These are phyloP conservation scores for Pachliopta kotzebuea DNA, from an alignment of 2,888 invertebrate genomes.

Conservation along the genomic window DNA sequence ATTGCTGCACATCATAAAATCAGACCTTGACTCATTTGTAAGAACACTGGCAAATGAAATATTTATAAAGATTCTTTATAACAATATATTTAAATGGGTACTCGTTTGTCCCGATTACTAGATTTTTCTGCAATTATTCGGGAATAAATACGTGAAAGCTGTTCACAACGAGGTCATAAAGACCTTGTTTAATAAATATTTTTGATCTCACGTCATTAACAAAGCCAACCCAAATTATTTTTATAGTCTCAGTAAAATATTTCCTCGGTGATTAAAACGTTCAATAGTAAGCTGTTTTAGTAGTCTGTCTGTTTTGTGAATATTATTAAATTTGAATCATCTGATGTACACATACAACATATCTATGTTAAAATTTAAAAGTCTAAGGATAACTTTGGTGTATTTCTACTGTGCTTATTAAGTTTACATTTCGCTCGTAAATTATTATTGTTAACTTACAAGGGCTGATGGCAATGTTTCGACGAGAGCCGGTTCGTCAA, in stretches of 20 bases:
- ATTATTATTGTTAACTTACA: conserved; percentile 51
- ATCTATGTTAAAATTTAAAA: no score
- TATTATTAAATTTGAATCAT: no score
- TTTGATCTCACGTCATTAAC: not conserved
- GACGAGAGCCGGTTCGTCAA: conserved; percentile 63
- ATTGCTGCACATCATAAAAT: conserved; percentile 20
- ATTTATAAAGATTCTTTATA: conserved; percentile 10
- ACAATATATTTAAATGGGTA: not conserved
- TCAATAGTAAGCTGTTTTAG: no score
- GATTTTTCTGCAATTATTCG: not conserved
- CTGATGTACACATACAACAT: no score
- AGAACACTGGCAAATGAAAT: conserved; percentile 7
- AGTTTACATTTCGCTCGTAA: not conserved
- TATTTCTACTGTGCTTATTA: no score
- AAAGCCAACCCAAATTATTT: not conserved
- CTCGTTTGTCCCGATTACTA: not conserved
- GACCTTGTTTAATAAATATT: conserved; percentile 8
- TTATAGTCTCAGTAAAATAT: not conserved
- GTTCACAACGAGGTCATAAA: not conserved
- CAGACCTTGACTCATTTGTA: conserved; percentile 23
- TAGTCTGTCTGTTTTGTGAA: no score
- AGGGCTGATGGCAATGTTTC: conserved; percentile 68
- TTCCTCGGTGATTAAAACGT: not conserved
- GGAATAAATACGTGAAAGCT: conserved; percentile 12
- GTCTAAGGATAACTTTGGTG: no score